phyloP scores from a whole-genome alignment of 2,888 invertebrate species.

The Zygaena filipendulae region DNA sequence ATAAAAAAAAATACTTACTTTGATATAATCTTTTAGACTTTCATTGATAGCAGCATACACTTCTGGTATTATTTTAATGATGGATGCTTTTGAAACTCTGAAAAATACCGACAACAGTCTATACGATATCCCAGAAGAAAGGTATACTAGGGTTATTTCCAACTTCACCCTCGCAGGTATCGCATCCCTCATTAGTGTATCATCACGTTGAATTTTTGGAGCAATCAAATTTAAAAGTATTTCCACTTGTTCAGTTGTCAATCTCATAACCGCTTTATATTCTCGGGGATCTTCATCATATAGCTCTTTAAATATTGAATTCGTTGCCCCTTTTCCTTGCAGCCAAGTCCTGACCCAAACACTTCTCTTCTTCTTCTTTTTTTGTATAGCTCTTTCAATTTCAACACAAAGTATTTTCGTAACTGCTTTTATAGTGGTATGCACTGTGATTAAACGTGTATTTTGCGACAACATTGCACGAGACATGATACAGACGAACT shows the following conservation, averaged over 20 bases:
- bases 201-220: slow-evolving; percentile 13
- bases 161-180: slow-evolving; percentile 13
- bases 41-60: slow-evolving; percentile 14
- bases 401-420: slow-evolving; percentile 12
- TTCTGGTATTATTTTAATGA: slow-evolving; percentile 14
- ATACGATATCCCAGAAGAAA: slow-evolving; percentile 12
- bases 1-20: slow-evolving; percentile 15
- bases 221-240: slow-evolving; percentile 12
- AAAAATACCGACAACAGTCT: slow-evolving; percentile 11
- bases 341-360: slow-evolving; percentile 12
- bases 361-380: slow-evolving; percentile 11
- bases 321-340: slow-evolving; percentile 13
- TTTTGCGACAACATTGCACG: too few relatives aligned
- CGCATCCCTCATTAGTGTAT: slow-evolving; percentile 14
- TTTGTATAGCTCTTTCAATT: slow-evolving; percentile 11
- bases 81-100: slow-evolving; percentile 13
- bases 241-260: slow-evolving; percentile 14
- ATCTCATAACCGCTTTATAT: slow-evolving; percentile 12
- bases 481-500: too few relatives aligned
- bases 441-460: too few relatives aligned
- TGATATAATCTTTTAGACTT: slow-evolving; percentile 9
- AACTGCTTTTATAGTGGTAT: slow-evolving; percentile 9
- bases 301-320: slow-evolving; percentile 15
- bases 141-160: slow-evolving; percentile 11
- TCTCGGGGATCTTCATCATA: slow-evolving; percentile 15